phyloP scores from a whole-genome alignment of 2,888 invertebrate genomes.

The Selenia dentaria region DNA sequence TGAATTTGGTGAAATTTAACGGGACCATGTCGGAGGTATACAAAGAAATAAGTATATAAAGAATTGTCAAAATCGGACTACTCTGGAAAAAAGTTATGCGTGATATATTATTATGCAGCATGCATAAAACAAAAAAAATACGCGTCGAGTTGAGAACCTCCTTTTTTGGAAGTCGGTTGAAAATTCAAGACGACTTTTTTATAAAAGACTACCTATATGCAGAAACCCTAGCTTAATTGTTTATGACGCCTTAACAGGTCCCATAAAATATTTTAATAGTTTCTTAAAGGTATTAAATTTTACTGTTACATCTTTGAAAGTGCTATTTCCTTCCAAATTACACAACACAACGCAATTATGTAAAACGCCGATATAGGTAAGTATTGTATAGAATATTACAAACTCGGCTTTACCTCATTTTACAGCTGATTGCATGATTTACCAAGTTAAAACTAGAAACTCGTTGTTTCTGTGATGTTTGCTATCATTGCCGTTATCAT shows the following conservation, averaged over 20 bases:
- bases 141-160: too few relatives aligned
- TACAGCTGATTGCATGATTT: constrained; percentile 7
- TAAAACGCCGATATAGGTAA: too few relatives aligned
- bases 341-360: constrained; percentile 1
- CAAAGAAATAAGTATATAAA: too few relatives aligned
- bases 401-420: background rate
- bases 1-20: too few relatives aligned
- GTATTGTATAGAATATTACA: background rate
- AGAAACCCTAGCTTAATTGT: background rate
- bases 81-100: too few relatives aligned
- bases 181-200: background rate
- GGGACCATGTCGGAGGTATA: too few relatives aligned
- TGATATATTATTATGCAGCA: too few relatives aligned
- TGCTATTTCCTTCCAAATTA: constrained; percentile 21
- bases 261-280: background rate
- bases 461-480: constrained; percentile 33
- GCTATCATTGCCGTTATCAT: constrained; percentile 31
- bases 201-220: background rate
- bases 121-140: background rate
- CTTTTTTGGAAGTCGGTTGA: too few relatives aligned
- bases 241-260: background rate
- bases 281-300: background rate
- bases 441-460: constrained; percentile 27
- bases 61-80: too few relatives aligned
- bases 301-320: constrained; percentile 3